Base-by-base conservation (phyloP, 2,113 vertebrate species). In the Notarius quadriscutis region DNA sequence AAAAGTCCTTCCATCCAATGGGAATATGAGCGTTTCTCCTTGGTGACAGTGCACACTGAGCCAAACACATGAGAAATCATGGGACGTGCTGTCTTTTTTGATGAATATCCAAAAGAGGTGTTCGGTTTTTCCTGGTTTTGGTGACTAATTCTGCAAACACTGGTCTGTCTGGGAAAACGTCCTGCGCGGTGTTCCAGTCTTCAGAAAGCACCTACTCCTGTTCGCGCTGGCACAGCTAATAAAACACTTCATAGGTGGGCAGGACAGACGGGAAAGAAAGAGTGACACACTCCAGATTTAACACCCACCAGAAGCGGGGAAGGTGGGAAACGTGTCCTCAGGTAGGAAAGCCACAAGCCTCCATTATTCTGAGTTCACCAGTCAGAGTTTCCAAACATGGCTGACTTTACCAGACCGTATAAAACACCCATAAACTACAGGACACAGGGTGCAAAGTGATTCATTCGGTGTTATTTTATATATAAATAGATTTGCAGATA, bases 181-280 rank as follows among this genome's bases (percentile, higher is more conserved):
- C 71, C 41, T 53, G 60, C 72, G 41, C 62, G 2, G 12, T 75
- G 75, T 27, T 50, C 5, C 78, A 72, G 78, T 41, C 75, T 78
- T 7, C 4, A 86, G 67, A 55, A 72, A 58, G 41, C 53, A 67
- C 75, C 48, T 80, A 25, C 15, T 60, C 74, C 50, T 55, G 50
- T 69, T 65, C 20, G 51, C 10, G 58, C 15, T 89, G 82, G 69
- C 69, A 82, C 60, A 17, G 63, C 60, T 58, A 72, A 81, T 41
- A 87, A 84, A 89, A 87, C 72, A 60, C 67, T 72, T 87, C 80
- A 53, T 85, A 62, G 63, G 83, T 67, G 30, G 69, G 84, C 77
- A 82, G 75, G 1, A 58, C 9, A 57, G 57, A 83, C 75, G 60
- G 88, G 79, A 90, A 90, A 87, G 79, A 90, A 90, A 87, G 71